A percentile compares a stretch with the other conserved stretches of the same genome.
These are phyloP conservation scores for Diacarnus erythraeanus DNA, from an alignment of 37 sponge, comb jelly and placozoan species.

Conservation along the genomic window DNA sequence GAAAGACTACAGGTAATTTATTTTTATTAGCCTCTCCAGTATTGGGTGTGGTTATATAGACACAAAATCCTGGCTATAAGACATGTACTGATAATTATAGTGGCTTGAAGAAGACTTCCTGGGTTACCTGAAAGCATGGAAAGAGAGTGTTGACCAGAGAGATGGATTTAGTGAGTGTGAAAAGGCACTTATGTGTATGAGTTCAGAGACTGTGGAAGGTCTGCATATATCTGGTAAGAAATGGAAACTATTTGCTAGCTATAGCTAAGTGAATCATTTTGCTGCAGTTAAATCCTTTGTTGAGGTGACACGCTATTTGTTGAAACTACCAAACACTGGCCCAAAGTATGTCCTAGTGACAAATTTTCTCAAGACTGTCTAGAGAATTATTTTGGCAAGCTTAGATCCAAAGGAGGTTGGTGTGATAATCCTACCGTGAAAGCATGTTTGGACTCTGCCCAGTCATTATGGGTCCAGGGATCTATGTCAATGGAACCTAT, in stretches of 20 bases:
- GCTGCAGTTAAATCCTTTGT: constrained; percentile 33
- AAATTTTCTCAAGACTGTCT: constrained; percentile 26
- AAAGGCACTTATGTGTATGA: not conserved
- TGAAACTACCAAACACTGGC: not conserved
- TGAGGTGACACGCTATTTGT: constrained; percentile 7
- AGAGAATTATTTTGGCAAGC: constrained; percentile 12
- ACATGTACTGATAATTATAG: not conserved
- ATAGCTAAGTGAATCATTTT: not conserved
- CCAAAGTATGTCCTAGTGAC: constrained; percentile 24
- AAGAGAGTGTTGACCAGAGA: not conserved
- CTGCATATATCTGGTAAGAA: constrained; percentile 4
- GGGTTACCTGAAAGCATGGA: not conserved
- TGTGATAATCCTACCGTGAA: constrained; percentile 33
- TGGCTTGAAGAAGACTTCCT: constrained; percentile 10
- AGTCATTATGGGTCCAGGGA: constrained; percentile 18
- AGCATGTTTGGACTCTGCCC: constrained; percentile 9
- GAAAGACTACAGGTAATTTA: not conserved
- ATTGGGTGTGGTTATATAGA: too few relatives aligned
- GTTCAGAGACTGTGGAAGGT: constrained; percentile 8
- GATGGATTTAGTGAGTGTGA: not conserved
- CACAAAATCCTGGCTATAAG: not conserved
- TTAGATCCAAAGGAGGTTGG: not conserved
- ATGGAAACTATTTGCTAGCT: not conserved
- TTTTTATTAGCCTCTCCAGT: not conserved
- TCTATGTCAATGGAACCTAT: constrained; percentile 32